Evolutionary conservation across 2,113 vertebrate genomes (phyloP), one percentile per base, ranked within the genome.

Genomic region (Hippocampus abdominalis): DNA sequence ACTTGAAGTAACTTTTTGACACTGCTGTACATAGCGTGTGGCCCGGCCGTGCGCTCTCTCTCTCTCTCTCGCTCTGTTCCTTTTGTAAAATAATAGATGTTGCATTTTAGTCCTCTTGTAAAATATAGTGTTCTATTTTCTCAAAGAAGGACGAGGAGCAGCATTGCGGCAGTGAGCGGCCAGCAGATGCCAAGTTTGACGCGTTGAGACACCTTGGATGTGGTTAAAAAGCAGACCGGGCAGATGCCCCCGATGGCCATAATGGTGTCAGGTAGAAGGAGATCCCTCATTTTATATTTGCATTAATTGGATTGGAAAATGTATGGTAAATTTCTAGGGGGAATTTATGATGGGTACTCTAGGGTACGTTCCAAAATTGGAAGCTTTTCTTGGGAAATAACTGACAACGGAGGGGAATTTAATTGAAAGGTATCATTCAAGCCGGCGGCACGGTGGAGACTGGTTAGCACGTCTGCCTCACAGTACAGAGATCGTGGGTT

Each of bases 51-150:
- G 66, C 78, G 70, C 84, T 79, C 77, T 81, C 57, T 60, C 27
- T 5, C 5, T 32, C 32, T 36, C 32, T 36, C 32, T 36, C 32
- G 32, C 32, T 57, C 23, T 57, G 25, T 27, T 27, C 11, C 25
- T 79, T 76, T 72, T 91, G 87, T 87, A 84, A 90, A 81, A 90
- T 92, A 92, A 88, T 91, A 91, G 92, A 92, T 91, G 93, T 93
- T 91, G 49, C 86, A 78, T 86, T 75, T 79, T 83, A 80, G 86
- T 87, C 74, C 68, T 84, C 81, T 82, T 90, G 88, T 89, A 90
- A 90, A 88, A 87, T 83, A 84, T 83, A 84, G 81, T 87, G 83
- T 88, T 91, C 73, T 91, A 91, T 90, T 87, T 91, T 88, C 82
- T 90, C 88, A 86, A 89, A 88, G 88, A 86, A 81, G 88, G 80